These are phyloP conservation scores for Hirudo medicinalis DNA, from an alignment of 1,140 invertebrate species.

Conservation along the genomic window DNA sequence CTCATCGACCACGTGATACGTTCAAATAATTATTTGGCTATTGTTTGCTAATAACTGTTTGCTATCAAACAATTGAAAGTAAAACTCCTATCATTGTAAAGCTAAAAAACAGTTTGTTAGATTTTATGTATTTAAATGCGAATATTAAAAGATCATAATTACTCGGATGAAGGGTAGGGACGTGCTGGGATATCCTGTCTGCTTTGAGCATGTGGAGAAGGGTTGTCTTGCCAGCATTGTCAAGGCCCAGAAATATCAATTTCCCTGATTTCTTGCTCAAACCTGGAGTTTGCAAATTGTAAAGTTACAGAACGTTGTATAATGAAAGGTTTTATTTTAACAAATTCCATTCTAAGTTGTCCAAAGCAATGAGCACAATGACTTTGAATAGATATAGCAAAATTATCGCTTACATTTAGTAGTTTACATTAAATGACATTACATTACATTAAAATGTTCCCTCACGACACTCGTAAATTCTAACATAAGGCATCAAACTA, in stretches of 20 bases:
- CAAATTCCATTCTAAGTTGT: too few relatives aligned
- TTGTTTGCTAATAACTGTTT: too few relatives aligned
- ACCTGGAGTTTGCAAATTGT: slow-evolving; percentile 15
- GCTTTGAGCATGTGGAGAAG: slow-evolving; percentile 98
- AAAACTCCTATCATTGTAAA: too few relatives aligned
- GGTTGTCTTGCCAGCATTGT: slow-evolving; percentile 99
- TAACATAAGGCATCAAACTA: neutral
- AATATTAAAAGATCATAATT: neutral
- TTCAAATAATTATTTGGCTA: too few relatives aligned
- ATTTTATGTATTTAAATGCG: too few relatives aligned
- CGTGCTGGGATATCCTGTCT: slow-evolving; percentile 94
- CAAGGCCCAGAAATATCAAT: slow-evolving; percentile 91
- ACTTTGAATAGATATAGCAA: neutral
- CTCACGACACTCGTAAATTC: neutral
- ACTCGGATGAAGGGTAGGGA: slow-evolving; percentile 92
- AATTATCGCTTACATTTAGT: neutral
- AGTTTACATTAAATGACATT: too few relatives aligned
- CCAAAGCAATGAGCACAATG: neutral
- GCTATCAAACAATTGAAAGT: too few relatives aligned
- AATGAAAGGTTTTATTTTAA: too few relatives aligned
- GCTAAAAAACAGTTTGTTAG: too few relatives aligned
- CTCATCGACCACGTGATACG: too few relatives aligned
- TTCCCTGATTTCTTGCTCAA: slow-evolving; percentile 90
- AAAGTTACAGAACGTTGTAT: neutral
- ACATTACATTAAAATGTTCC: neutral